Evolutionary conservation across 2,888 invertebrate genomes (phyloP).

Genomic region (Microctonus brassicae): DNA sequence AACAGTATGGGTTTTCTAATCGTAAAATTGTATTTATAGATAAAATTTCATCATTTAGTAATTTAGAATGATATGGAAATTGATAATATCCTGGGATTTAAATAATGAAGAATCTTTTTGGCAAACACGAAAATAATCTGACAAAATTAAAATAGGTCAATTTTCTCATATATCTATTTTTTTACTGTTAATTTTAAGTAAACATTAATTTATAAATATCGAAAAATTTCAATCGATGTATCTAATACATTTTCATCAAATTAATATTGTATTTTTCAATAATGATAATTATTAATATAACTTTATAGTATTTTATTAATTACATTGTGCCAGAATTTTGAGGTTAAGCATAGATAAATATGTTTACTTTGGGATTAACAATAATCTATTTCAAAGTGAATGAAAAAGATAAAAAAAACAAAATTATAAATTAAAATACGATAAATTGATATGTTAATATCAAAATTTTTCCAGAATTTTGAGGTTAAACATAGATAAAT

Average conservation of each 20-base stretch:
- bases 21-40: too few species aligned
- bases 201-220: constrained; percentile 60
- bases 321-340: background rate
- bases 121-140: constrained; percentile 22
- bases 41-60: too few species aligned
- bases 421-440: constrained; percentile 24
- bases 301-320: background rate
- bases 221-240: constrained; percentile 48
- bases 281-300: constrained; percentile 12
- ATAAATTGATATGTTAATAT: too few species aligned
- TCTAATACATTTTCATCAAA: constrained; percentile 37
- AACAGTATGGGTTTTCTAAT: too few species aligned
- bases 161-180: constrained; percentile 57
- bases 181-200: constrained; percentile 58
- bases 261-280: constrained; percentile 27
- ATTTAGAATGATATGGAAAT: too few species aligned
- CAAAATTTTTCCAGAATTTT: too few species aligned
- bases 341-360: background rate
- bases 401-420: constrained; percentile 19
- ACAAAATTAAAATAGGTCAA: constrained; percentile 34
- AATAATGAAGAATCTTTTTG: too few species aligned
- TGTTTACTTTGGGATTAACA: background rate
- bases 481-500: too few species aligned
- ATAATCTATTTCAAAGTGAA: background rate
- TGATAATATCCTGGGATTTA: too few species aligned